phyloP scores from a whole-genome alignment of 2,797 vertebrate genomes.

The Bovichtus variegatus region DNA sequence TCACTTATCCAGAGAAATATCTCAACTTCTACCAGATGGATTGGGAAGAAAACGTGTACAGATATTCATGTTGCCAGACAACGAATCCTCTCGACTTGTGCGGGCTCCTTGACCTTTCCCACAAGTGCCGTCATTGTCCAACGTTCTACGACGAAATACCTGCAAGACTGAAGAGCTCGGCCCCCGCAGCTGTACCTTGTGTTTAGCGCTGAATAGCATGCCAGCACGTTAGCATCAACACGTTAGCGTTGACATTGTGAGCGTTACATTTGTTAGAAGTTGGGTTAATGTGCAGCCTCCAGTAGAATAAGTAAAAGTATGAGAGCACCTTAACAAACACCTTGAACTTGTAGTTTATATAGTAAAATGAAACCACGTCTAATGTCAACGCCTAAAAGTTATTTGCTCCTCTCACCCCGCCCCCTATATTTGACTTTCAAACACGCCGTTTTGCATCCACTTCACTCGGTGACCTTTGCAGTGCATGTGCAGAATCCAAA shows the following conservation, averaged over 20 bases:
- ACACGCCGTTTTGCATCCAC: neutral
- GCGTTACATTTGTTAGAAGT: neutral
- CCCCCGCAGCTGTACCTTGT: no score
- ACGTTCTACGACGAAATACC: no score
- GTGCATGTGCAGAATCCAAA: conserved; percentile 30
- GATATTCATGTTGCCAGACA: neutral
- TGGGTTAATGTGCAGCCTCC: neutral
- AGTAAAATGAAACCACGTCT: neutral
- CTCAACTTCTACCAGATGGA: neutral
- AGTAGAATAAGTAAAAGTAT: neutral
- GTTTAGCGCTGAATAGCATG: neutral
- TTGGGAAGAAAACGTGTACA: neutral
- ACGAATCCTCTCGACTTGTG: neutral
- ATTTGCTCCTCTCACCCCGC: neutral
- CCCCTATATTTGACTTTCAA: conserved; percentile 18
- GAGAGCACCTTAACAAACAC: neutral
- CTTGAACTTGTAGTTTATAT: neutral
- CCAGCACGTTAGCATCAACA: neutral
- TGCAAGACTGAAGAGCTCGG: neutral
- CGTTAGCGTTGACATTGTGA: neutral
- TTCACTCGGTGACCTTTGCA: conserved; percentile 38
- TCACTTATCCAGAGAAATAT: neutral
- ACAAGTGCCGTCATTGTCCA: neutral
- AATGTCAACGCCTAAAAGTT: neutral
- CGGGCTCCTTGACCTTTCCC: neutral